Evolutionary conservation across 1,140 invertebrate species (phyloP), one percentile per base, ranked within the genome.

Genomic region (Temnothorax nylanderi): DNA sequence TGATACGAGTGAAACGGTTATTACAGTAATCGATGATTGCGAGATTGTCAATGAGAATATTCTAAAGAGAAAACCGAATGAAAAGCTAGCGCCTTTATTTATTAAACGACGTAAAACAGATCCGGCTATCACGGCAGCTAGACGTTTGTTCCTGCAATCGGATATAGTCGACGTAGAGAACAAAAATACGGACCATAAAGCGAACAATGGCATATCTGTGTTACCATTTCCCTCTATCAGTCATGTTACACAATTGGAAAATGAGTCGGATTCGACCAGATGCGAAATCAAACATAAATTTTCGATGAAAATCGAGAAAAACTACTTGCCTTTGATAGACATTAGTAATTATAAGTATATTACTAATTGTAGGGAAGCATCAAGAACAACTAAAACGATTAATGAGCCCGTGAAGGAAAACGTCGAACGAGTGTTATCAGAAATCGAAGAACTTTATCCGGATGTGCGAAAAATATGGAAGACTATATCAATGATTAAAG

Each of bases 21-120:
- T 13, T 58, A 44, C 49, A 32, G 6, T 41, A 44, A 84, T 3
- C 3, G 41, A 72, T 16, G 6, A 80, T 34, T 78, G 37, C 21
- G 21, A 86, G 18, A 84, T 90, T 13, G 13, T 85, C 10, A 64
- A 64, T 54, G 80, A 91, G 21, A 90, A 91, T 21, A 54, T 86
- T 3, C 44, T 34, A 34, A 91, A 93, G 51, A 84, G 87, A 85
- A 92, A 94, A 81, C 56, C 89, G 4, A 67, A 69, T 21, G 92
- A 93, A 86, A 95, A 95, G 86, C 69, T 96, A 2, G 95, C 95
- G 6, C 94, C 95, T 37, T 87, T 96, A 21, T 96, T 96, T 85
- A 78, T 92, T 2, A 96, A 95, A 87, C 91, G 92, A 64, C 86
- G 41, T 1, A 95, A 93, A 87, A 87, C 85, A n/a, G 92, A 95